A percentile compares a stretch with the other conserved stretches of the same genome.
Conservation (phyloP, 2,888 invertebrate genomes). For the Erebia palarica region DNA sequence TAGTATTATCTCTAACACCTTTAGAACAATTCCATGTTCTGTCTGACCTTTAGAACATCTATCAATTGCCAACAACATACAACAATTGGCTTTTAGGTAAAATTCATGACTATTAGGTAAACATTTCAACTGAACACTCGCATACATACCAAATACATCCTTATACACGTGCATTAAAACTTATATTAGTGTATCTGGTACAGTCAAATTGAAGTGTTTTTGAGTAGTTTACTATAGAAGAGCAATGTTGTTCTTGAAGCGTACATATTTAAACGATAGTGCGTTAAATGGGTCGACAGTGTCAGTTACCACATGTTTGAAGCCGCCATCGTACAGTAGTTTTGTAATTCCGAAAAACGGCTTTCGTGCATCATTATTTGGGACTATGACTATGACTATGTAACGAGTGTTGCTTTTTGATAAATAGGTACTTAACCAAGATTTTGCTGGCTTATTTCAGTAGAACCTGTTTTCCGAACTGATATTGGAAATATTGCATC, state of each 20-base stretch:
- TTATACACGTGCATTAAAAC: not conserved
- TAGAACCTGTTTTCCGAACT: too few relatives aligned
- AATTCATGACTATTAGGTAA: slow-evolving; percentile 19
- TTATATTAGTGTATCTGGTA: not conserved
- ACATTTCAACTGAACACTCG: slow-evolving; percentile 12
- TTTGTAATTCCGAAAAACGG: not conserved
- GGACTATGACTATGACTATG: too few relatives aligned
- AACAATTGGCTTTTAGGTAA: slow-evolving; percentile 39
- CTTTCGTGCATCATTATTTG: not conserved
- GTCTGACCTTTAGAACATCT: slow-evolving; percentile 10
- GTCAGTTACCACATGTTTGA: slow-evolving; percentile 14
- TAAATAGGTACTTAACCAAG: too few relatives aligned
- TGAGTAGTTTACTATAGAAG: slow-evolving; percentile 19
- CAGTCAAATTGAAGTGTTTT: slow-evolving; percentile 4
- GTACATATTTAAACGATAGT: slow-evolving; percentile 14
- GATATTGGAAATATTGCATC: too few relatives aligned
- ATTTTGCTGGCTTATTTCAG: too few relatives aligned
- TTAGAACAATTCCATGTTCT: slow-evolving; percentile 15
- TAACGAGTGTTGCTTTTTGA: too few relatives aligned
- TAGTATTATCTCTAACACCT: slow-evolving; percentile 14
- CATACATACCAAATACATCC: not conserved
- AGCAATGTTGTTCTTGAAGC: slow-evolving; percentile 16
- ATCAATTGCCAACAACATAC: slow-evolving; percentile 31
- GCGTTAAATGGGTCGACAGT: slow-evolving; percentile 16
- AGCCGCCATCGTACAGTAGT: not conserved